phyloP scores from a whole-genome alignment of 2,113 vertebrate species.

The Tyrannus savana region DNA sequence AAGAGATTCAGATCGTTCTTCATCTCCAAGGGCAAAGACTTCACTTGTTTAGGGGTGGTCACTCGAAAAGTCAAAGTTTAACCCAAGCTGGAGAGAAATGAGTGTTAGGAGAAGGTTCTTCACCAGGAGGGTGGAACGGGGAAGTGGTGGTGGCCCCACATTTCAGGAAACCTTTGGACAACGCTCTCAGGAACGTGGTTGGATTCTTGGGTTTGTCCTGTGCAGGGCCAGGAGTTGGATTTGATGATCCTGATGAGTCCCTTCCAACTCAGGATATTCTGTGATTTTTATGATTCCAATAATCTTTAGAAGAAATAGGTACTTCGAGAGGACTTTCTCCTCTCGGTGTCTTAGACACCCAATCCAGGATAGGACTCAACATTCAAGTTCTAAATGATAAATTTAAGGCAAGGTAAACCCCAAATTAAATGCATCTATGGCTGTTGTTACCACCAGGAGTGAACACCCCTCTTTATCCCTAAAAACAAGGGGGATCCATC shows the following conservation, averaged over 20 bases:
- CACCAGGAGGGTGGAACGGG: not conserved
- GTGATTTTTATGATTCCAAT: not conserved
- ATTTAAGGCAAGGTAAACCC: not conserved
- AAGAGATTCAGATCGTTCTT: not conserved
- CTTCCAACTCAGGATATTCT: too few species aligned
- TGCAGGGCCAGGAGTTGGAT: not conserved
- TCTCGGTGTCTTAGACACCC: not conserved
- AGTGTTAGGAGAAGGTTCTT: not conserved
- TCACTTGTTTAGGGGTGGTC: not conserved
- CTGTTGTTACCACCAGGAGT: not conserved
- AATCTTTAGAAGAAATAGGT: not conserved
- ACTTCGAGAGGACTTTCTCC: not conserved
- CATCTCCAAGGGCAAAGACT: not conserved
- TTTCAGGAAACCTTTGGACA: not conserved
- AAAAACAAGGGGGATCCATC: rapidly evolving
- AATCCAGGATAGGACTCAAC: rapidly evolving
- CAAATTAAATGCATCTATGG: not conserved
- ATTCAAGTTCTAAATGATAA: not conserved
- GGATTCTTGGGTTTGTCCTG: not conserved
- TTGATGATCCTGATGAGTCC: not conserved
- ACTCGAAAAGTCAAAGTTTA: not conserved
- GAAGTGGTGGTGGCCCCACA: not conserved
- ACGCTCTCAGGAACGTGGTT: rapidly evolving
- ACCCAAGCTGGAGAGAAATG: rapidly evolving
- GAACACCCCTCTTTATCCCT: not conserved